Conservation (phyloP, 2,888 invertebrate genomes). For the Axea sp. region DNA sequence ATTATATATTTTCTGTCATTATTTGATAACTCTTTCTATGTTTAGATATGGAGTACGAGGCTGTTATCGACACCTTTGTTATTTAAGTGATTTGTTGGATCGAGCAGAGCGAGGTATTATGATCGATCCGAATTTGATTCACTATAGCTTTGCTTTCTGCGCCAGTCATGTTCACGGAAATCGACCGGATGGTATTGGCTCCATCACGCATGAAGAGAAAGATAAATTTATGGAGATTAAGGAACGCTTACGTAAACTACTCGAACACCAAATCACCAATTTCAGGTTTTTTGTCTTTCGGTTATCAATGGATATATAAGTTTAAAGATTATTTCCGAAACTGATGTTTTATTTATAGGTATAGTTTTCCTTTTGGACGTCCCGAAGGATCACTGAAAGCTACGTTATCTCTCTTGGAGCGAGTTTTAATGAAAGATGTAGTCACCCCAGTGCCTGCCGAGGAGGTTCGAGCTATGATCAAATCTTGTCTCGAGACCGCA, state of each 20-base stretch:
- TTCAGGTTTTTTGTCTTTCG: conserved; percentile 85
- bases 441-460: conserved; percentile 97
- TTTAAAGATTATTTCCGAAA: too few relatives aligned
- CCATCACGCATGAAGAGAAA: conserved; percentile 98
- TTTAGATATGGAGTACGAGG: conserved; percentile 95
- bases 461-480: conserved; percentile 97
- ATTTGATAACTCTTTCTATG: too few relatives aligned
- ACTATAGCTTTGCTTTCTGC: conserved; percentile 99
- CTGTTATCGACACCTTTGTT: conserved; percentile 97
- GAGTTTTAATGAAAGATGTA: conserved; percentile 99
- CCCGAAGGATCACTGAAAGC: conserved; percentile 99
- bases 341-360: conserved; percentile 81
- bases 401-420: conserved; percentile 95
- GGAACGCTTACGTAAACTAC: conserved; percentile 92
- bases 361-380: conserved; percentile 98
- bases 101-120: conserved; percentile 95
- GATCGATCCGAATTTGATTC: conserved; percentile 99
- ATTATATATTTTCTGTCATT: too few relatives aligned
- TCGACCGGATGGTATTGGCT: conserved; percentile 99
- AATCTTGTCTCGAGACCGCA: conserved; percentile 98
- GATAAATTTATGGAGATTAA: conserved; percentile 99
- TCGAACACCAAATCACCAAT: conserved; percentile 99
- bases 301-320: too few relatives aligned
- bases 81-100: conserved; percentile 96
- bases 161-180: conserved; percentile 99